Evolutionary conservation across 2,888 invertebrate species (phyloP).

Genomic region (Stomorhina lunata): DNA sequence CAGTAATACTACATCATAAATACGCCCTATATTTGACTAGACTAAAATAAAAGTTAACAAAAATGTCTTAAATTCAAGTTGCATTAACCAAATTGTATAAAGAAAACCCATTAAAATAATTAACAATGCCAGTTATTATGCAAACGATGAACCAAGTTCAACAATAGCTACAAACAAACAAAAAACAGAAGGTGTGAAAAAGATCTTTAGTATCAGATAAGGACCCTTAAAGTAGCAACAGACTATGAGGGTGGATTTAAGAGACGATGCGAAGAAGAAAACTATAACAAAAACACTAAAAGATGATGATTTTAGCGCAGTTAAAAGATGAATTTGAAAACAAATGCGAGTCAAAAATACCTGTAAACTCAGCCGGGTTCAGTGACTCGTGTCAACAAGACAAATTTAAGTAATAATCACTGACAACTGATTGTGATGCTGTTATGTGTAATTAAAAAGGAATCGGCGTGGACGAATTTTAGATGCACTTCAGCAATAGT

Average conservation of each 20-base stretch:
- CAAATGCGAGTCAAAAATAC: neutral
- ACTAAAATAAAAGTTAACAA: too few relatives aligned
- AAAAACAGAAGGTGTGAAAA: conserved; percentile 44
- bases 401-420: too few relatives aligned
- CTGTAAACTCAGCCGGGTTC: conserved; percentile 29
- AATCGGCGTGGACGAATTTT: too few relatives aligned
- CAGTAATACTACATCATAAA: too few relatives aligned
- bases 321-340: neutral
- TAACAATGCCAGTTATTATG: conserved; percentile 47
- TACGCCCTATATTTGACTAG: too few relatives aligned
- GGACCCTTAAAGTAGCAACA: conserved; percentile 17
- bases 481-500: too few relatives aligned
- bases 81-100: neutral
- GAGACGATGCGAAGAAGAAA: neutral
- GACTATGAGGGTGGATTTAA: conserved; percentile 16
- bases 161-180: conserved; percentile 12
- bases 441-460: too few relatives aligned
- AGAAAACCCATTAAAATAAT: neutral
- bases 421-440: too few relatives aligned
- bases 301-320: conserved; percentile 11
- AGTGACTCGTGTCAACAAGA: conserved; percentile 36
- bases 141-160: conserved; percentile 52
- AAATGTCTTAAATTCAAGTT: too few relatives aligned
- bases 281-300: neutral
- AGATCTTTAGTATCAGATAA: conserved; percentile 36